These are phyloP conservation scores for Lepilemur ruficaudatus DNA, from an alignment of 2,797 vertebrate genomes.

Conservation along the genomic window DNA sequence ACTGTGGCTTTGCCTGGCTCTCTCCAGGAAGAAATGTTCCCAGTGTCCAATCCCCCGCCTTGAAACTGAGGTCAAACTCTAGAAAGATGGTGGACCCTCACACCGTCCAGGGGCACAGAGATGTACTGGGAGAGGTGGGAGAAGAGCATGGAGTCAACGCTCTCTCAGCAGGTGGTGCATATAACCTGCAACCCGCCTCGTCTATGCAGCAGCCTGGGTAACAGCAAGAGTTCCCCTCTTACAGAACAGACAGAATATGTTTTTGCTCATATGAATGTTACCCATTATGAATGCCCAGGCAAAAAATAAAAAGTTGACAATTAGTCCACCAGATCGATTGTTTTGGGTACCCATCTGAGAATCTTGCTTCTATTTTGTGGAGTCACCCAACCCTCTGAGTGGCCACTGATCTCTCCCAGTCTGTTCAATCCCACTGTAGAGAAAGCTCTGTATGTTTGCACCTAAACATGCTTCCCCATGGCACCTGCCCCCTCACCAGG, in stretches of 20 bases:
- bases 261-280: background rate
- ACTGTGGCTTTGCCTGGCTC: background rate
- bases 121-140: background rate
- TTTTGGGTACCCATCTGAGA: background rate
- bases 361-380: too few relatives aligned
- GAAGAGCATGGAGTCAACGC: background rate
- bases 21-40: background rate
- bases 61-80: background rate
- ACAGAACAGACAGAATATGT: background rate
- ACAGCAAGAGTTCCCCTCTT: fast-evolving
- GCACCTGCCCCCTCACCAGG: fast-evolving
- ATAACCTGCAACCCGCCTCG: background rate
- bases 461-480: fast-evolving
- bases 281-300: background rate
- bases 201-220: background rate
- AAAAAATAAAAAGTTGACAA: background rate
- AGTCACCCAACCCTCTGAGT: background rate
- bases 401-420: background rate
- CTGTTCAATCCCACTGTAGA: background rate
- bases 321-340: background rate
- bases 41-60: background rate
- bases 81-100: fast-evolving
- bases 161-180: background rate
- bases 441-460: background rate
- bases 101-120: fast-evolving